Conservation (phyloP, 2,888 invertebrate genomes). For the Spodoptera littoralis region DNA sequence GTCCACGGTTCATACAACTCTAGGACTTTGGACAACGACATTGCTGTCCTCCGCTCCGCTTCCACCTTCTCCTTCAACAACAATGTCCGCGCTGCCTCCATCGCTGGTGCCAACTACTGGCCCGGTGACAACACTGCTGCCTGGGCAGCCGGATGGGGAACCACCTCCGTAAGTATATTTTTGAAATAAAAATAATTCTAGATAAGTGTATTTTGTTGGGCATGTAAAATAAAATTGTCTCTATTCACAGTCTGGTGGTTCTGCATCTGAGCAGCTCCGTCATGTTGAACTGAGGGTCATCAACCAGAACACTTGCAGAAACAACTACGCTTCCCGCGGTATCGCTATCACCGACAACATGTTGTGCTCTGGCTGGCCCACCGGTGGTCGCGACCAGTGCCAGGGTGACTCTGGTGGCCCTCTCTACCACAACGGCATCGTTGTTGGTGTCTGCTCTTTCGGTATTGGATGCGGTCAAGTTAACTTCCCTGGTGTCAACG, state of each 20-base stretch:
- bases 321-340: constrained; percentile 56
- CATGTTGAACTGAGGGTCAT: constrained; percentile 66
- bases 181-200: not conserved
- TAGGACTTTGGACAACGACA: constrained; percentile 25
- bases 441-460: constrained; percentile 73
- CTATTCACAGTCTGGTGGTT: constrained; percentile 51
- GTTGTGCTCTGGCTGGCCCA: constrained; percentile 70
- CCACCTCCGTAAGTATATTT: constrained; percentile 53
- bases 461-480: constrained; percentile 63
- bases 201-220: too few species aligned
- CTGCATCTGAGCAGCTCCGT: constrained; percentile 63
- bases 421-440: constrained; percentile 66
- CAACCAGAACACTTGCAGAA: constrained; percentile 61
- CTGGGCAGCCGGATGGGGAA: constrained; percentile 72
- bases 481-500: constrained; percentile 70
- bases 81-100: constrained; percentile 40
- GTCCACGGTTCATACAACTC: constrained; percentile 71
- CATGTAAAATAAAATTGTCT: not conserved
- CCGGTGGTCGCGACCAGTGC: constrained; percentile 70
- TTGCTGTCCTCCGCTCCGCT: constrained; percentile 12
- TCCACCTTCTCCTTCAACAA: constrained; percentile 31
- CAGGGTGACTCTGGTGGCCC: constrained; percentile 74
- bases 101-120: constrained; percentile 64
- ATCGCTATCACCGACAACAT: constrained; percentile 65
- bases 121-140: constrained; percentile 64